Evolutionary conservation across 2,113 vertebrate species (phyloP), one percentile per base, ranked within the genome.

Genomic region (Mixornis gularis): DNA sequence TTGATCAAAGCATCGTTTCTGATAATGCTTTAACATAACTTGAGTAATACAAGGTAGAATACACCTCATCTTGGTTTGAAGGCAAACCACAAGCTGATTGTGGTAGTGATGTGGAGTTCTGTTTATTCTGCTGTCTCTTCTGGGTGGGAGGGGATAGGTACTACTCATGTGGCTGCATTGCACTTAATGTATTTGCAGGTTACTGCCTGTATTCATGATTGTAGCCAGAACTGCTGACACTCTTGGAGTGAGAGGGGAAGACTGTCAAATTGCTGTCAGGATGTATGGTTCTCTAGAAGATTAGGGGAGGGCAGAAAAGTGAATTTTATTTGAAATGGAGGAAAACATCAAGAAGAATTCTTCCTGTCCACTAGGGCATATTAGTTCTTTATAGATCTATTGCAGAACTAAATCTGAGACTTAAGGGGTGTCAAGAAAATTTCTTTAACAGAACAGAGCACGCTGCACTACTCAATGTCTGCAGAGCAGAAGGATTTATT

Each of bases 1-100:
- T 89, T 95, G 87, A 94, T 96, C 55, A 85, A 95, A 95, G 87
- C 21, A 16, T 91, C 38, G 6, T 76, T 95, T 87, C 66, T 94
- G 81, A 85, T 95, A 94, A 72, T 51, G 65, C 56, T 78, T 92
- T 86, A 84, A 56, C 90, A 79, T 63, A 13, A 79, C 63, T 87
- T 92, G 93, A 90, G 93, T 95, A 94, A 94, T 79, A 43, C n/a
- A 55, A 34, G 68, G 40, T 27, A 62, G 62, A 87, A 44, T 58
- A 29, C n/a, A 78, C 18, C 56, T 60, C 48, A 38, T 25, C 76
- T 80, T 94, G 90, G 82, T 94, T 64, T 92, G 79, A 92, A 94
- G 88, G 83, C 82, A 95, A 93, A 74, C 93, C 93, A 49, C 90
- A 90, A 78, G 36, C 60, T 88, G 85, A 94, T 95, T 70, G 95